Base-by-base conservation (phyloP, 2,797 vertebrate genomes). In the Eulemur coronatus region DNA sequence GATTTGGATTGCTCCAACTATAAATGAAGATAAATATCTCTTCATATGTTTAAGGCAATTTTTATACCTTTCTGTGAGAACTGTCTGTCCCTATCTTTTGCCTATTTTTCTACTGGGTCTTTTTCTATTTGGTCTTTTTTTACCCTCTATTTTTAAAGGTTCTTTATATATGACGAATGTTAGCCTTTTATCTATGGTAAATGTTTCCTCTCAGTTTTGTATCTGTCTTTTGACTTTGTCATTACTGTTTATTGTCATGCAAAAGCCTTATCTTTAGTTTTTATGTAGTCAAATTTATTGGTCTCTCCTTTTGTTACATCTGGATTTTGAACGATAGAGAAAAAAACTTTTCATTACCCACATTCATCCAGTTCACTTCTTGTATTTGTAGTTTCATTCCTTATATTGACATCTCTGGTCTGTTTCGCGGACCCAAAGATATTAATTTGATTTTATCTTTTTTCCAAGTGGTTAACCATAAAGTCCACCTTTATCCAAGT, bases 191-290 rank as follows among this genome's bases (percentile, higher is more conserved):
- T 50, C 65, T 73, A 11, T 46, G 61, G 43, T 59, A 75, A 82
- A 82, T 75, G 57, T 52, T 80, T 89, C 57, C 89, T 75, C 46
- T 43, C 43, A 84, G 17, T 73, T 91, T 57, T 78, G 0, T 38
- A 81, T 55, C 50, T 90, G 17, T 72, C 46, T 93, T 88, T 52
- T 89, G 7, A 79, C 50, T 84, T 79, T 73, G 5, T 89, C 30
- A 48, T 38, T 78, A 38, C 4, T 43, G 30, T 30, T 57, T 80
- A 78, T 28, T 72, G 26, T 35, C 65, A 52, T 55, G 50, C 28
- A 84, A 26, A 93, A 94, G 41, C 50, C 59, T 94, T 88, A 59
- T 5, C 52, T 90, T 87, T 81, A n/a, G 78, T 92, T 94, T 82
- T 91, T 80, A 78, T 41, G 67, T 33, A 84, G 33, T 80, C 38